A percentile compares a stretch with the other conserved stretches of the same genome.
Conservation (phyloP, 2,888 invertebrate species). For the Pycnomerus fuliginosus region DNA sequence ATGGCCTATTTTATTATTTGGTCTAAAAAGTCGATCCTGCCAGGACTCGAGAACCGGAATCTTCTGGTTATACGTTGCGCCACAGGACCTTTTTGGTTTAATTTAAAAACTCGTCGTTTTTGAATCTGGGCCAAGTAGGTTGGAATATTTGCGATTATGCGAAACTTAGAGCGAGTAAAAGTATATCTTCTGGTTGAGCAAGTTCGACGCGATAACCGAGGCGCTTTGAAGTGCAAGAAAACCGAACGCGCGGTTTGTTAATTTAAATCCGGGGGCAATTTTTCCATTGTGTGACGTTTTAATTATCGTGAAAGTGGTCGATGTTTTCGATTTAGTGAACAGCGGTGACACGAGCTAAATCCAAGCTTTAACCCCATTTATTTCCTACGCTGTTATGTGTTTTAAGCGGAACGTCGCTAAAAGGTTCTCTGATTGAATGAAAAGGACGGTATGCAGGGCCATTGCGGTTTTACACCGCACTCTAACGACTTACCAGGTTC, state of each 20-base stretch:
- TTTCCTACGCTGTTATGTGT: no score
- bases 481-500: slow-evolving; percentile 9
- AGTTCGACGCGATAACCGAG: slow-evolving; percentile 15
- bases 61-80: no score
- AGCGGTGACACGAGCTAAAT: slow-evolving; percentile 6
- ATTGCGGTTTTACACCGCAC: slow-evolving; percentile 10
- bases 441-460: slow-evolving; percentile 5
- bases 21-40: no score
- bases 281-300: slow-evolving; percentile 1
- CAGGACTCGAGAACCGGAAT: no score
- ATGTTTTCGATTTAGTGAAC: no score
- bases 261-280: not conserved
- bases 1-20: no score
- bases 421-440: slow-evolving; percentile 11
- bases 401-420: slow-evolving; percentile 8
- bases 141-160: no score
- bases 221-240: not conserved
- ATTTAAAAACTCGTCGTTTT: no score
- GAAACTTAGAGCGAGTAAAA: no score
- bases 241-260: slow-evolving; percentile 4
- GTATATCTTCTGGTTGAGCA: slow-evolving; percentile 17
- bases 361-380: slow-evolving; percentile 10
- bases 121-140: no score
- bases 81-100: no score
- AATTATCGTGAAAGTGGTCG: not conserved